Conservation (phyloP, 1,140 invertebrate species). For the Neodiprion pinetum region DNA sequence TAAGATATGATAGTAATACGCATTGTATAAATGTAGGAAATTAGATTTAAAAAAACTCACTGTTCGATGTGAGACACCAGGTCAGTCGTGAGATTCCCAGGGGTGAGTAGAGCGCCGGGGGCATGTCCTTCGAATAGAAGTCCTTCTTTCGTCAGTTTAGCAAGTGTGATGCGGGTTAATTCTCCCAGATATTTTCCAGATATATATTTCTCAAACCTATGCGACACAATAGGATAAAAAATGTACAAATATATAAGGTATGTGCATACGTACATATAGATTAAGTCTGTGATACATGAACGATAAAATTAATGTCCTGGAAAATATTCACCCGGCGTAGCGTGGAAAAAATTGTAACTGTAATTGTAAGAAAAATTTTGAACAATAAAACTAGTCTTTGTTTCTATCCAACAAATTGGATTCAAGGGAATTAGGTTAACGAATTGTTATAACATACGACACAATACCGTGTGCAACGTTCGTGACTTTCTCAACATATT, state of each 20-base stretch:
- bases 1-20: background rate
- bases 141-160: slow-evolving; percentile 62
- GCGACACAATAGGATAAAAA: background rate
- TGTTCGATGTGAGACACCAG: slow-evolving; percentile 76
- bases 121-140: slow-evolving; percentile 64
- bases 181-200: slow-evolving; percentile 75
- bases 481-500: too few relatives aligned
- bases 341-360: too few relatives aligned
- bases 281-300: too few relatives aligned
- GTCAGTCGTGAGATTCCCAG: slow-evolving; percentile 70
- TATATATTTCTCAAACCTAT: slow-evolving; percentile 74
- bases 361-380: too few relatives aligned
- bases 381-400: too few relatives aligned
- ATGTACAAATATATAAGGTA: too few relatives aligned
- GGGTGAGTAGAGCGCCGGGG: slow-evolving; percentile 52
- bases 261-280: slow-evolving; percentile 9
- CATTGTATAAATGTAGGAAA: background rate
- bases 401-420: too few relatives aligned
- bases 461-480: too few relatives aligned
- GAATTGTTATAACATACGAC: too few relatives aligned
- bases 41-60: slow-evolving; percentile 56
- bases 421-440: too few relatives aligned
- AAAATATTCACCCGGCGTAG: too few relatives aligned
- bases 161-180: slow-evolving; percentile 66
- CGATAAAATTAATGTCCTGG: too few relatives aligned